These are phyloP conservation scores for Archips xylosteana DNA, from an alignment of 2,888 invertebrate species.

Conservation along the genomic window DNA sequence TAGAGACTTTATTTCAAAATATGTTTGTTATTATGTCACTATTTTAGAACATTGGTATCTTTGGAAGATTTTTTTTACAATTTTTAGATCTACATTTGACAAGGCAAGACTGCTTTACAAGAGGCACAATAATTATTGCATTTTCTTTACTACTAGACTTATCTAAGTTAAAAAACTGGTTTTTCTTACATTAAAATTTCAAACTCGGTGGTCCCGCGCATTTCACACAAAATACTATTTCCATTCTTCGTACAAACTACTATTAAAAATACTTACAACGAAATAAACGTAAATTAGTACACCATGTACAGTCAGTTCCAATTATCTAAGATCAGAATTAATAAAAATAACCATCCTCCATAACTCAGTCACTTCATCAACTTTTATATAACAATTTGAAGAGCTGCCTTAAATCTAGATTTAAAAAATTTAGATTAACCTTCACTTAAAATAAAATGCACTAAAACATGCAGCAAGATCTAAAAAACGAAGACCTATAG, in stretches of 20 bases:
- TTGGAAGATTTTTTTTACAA: constrained; percentile 45
- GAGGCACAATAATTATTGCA: constrained; percentile 69
- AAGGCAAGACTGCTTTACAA: constrained; percentile 69
- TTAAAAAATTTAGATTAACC: background rate
- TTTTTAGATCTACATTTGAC: constrained; percentile 50
- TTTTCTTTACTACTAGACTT: constrained; percentile 37
- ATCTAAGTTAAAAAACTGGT: background rate
- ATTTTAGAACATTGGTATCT: constrained; percentile 45
- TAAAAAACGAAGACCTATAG: background rate
- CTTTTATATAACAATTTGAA: constrained; percentile 1
- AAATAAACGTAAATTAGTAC: constrained; percentile 18
- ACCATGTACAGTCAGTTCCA: constrained; percentile 26
- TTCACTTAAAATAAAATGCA: constrained; percentile 20
- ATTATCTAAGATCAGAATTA: background rate
- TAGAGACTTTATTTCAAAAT: constrained; percentile 36
- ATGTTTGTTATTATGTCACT: constrained; percentile 37
- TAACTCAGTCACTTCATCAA: constrained; percentile 7
- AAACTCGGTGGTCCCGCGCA: constrained; percentile 50
- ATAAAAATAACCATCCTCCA: background rate
- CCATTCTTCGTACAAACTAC: constrained; percentile 22
- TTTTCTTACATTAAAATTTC: constrained; percentile 27
- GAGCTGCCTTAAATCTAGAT: background rate
- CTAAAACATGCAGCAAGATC: constrained; percentile 30
- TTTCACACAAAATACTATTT: constrained; percentile 32
- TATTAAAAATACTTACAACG: constrained; percentile 11